These are phyloP conservation scores for Spinus olivaceus DNA, from an alignment of 2,797 vertebrate genomes.

Conservation along the genomic window DNA sequence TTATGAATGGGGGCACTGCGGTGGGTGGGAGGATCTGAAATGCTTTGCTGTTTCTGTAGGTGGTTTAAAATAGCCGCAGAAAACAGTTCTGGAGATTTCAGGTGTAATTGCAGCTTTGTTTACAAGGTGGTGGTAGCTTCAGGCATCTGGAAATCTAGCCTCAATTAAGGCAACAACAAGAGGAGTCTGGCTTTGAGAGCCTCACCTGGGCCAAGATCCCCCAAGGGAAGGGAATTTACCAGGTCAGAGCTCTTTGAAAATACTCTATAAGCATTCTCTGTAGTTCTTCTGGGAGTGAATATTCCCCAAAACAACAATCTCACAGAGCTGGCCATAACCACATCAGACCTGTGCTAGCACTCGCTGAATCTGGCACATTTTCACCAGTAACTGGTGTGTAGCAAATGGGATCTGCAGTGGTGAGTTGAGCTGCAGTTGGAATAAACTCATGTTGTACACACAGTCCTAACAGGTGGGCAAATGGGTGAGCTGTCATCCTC, in stretches of 20 bases:
- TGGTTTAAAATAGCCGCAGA: background rate
- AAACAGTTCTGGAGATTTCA: background rate
- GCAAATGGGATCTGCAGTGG: background rate
- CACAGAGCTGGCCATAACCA: background rate
- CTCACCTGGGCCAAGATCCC: fast-evolving
- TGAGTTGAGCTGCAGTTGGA: background rate
- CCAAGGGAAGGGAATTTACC: background rate
- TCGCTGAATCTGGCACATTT: background rate
- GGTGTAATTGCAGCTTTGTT: background rate
- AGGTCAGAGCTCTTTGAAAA: background rate
- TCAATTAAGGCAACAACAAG: background rate
- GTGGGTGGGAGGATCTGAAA: background rate
- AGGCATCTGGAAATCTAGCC: background rate
- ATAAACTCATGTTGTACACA: too few species aligned
- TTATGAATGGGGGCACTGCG: background rate
- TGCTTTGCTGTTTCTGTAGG: background rate
- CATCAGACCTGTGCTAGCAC: background rate
- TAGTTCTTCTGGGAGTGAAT: background rate
- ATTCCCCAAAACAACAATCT: background rate
- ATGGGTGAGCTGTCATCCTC: background rate
- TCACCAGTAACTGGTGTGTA: background rate
- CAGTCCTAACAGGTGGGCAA: background rate
- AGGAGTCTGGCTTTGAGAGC: background rate
- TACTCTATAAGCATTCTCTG: background rate
- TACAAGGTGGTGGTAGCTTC: background rate